phyloP scores from a whole-genome alignment of 2,797 vertebrate genomes.

The Coracias cyanogaster region DNA sequence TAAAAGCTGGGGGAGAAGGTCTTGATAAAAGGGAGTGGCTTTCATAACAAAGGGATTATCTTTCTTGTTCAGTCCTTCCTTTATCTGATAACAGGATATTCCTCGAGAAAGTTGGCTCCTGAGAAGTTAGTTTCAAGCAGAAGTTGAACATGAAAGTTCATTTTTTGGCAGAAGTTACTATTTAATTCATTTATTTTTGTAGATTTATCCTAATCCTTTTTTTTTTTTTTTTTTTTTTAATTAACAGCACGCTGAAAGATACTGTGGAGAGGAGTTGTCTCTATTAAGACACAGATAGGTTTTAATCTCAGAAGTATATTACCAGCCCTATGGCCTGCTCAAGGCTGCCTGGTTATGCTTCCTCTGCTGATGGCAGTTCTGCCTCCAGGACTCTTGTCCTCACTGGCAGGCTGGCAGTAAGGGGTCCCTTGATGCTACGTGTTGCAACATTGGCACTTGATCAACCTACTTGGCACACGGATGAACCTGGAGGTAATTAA shows the following conservation, averaged over 20 bases:
- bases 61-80: conserved; percentile 53
- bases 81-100: conserved; percentile 59
- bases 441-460: neutral
- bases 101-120: conserved; percentile 37
- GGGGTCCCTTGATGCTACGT: neutral
- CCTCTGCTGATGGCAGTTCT: neutral
- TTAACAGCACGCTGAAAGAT: conserved; percentile 55
- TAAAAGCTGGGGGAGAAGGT: neutral
- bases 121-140: conserved; percentile 39
- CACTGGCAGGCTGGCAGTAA: neutral
- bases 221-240: neutral
- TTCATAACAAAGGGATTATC: conserved; percentile 41
- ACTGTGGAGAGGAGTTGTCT: neutral
- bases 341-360: neutral
- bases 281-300: neutral
- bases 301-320: conserved; percentile 27
- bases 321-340: neutral
- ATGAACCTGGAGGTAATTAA: neutral
- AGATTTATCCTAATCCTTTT: neutral
- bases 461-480: neutral
- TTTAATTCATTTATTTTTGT: conserved; percentile 48
- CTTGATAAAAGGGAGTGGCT: conserved; percentile 9
- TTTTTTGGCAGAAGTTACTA: conserved; percentile 55
- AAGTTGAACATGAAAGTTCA: conserved; percentile 47
- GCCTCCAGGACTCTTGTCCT: neutral